Conservation (phyloP, 30 jellyfish, hydroid and myxozoan genomes). For the Aurelia aurita complex sp. Pacific region DNA sequence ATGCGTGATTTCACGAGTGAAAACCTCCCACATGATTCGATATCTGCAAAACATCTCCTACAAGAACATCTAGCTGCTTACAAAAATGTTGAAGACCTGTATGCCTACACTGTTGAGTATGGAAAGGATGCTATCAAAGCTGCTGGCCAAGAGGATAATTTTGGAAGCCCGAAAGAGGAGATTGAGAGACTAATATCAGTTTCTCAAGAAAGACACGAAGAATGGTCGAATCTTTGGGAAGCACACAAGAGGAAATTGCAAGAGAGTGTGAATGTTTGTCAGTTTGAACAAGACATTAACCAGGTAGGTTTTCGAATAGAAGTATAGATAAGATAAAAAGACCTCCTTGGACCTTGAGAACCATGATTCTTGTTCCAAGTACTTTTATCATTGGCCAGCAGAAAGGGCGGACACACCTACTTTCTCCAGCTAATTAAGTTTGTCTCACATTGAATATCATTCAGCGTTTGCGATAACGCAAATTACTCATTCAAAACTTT, state of each 20-base stretch:
- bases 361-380: no score
- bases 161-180: constrained; percentile 53
- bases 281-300: constrained; percentile 78
- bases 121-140: constrained; percentile 71
- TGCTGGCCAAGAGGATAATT: constrained; percentile 65
- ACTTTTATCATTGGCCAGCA: no score
- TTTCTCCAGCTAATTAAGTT: no score
- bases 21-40: constrained; percentile 73
- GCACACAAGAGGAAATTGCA: constrained; percentile 62
- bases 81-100: constrained; percentile 70
- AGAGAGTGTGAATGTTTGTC: constrained; percentile 67
- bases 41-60: constrained; percentile 75
- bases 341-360: no score
- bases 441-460: no score
- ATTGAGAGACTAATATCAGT: constrained; percentile 26
- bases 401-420: no score
- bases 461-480: no score
- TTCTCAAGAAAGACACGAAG: constrained; percentile 42
- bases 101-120: constrained; percentile 44
- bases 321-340: no score
- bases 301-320: constrained; percentile 27
- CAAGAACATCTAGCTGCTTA: constrained; percentile 66
- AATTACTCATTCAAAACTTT: no score
- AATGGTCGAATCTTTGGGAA: constrained; percentile 72
- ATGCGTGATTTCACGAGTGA: constrained; percentile 73